phyloP scores from a whole-genome alignment of 2,888 invertebrate species.

The Plebejus argus region DNA sequence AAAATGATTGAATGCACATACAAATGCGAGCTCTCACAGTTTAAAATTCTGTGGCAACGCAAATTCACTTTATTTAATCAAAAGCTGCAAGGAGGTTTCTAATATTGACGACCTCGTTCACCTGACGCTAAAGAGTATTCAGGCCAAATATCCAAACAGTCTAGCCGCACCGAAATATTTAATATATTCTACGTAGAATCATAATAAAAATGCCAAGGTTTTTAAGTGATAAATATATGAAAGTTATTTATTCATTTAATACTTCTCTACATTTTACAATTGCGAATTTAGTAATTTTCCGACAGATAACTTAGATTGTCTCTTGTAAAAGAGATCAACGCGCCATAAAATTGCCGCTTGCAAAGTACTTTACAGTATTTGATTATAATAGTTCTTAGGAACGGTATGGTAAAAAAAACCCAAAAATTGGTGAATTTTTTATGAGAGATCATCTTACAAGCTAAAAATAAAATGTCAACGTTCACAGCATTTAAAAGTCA shows the following conservation, averaged over 20 bases:
- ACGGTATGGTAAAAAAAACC: too few species aligned
- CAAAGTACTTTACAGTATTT: too few species aligned
- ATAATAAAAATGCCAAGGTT: background rate
- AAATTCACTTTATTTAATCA: constrained; percentile 22
- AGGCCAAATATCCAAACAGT: constrained; percentile 1
- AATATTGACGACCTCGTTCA: constrained; percentile 9
- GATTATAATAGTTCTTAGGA: too few species aligned
- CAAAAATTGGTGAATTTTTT: too few species aligned
- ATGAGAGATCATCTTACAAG: background rate
- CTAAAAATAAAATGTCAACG: background rate
- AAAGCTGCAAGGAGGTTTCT: background rate
- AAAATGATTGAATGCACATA: constrained; percentile 1
- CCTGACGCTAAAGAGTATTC: background rate
- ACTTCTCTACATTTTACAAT: background rate
- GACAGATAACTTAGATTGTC: too few species aligned
- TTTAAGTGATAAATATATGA: background rate
- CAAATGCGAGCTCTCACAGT: background rate
- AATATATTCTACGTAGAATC: background rate
- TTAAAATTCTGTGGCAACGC: background rate
- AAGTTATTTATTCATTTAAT: background rate
- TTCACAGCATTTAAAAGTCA: constrained; percentile 13
- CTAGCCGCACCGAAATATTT: constrained; percentile 15
- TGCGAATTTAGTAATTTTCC: background rate
- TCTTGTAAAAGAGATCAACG: too few species aligned
- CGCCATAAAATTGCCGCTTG: too few species aligned